Evolutionary conservation across 2,113 vertebrate genomes (phyloP), one percentile per base, ranked within the genome.

Genomic region (Corythornis cristatus): DNA sequence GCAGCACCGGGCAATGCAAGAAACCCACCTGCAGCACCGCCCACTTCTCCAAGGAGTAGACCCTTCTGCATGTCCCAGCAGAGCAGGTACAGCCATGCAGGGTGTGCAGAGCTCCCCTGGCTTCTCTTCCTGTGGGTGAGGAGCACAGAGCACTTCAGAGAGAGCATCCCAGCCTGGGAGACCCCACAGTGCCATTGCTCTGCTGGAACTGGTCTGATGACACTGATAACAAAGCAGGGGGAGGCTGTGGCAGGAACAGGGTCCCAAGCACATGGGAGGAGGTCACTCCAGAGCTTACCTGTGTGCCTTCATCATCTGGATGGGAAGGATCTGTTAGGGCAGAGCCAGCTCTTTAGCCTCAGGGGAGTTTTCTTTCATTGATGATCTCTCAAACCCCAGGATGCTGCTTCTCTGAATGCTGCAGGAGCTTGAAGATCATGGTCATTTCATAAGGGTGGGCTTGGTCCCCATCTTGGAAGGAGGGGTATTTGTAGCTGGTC

Each of bases 1-100:
- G 95, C 97, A 91, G 95, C 97, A 83, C 81, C 96, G 79, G 97
- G 87, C 98, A 97, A 31, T 68, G 96, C 73, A 96, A 90, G 94
- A 97, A 95, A 86, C 35, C 88, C 90, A 5, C 67, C 95, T n/a
- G 96, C 96, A 6, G 66, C 73, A 21, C 93, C 40, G 56, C 86
- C 91, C 92, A 75, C 76, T 61, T 28, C 92, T 50, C 4, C 86
- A 92, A 94, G 94, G 94, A 95, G 15, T 89, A 94, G 96, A 62
- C 12, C 14, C 89, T 67, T 14, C 64, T 17, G 74, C 92, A 2
- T 6, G 50, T 53, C 73, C 64, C 14, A 0, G n/a, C 91, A 6
- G 20, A 65, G 22, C 98, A 98, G 98, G 97, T 98, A 97, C 35
- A 8, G 75, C 53, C 3, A 8, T 10, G 18, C 11, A 12, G 72